Conservation (phyloP, 2,113 vertebrate genomes). For the Desmodus rotundus region DNA sequence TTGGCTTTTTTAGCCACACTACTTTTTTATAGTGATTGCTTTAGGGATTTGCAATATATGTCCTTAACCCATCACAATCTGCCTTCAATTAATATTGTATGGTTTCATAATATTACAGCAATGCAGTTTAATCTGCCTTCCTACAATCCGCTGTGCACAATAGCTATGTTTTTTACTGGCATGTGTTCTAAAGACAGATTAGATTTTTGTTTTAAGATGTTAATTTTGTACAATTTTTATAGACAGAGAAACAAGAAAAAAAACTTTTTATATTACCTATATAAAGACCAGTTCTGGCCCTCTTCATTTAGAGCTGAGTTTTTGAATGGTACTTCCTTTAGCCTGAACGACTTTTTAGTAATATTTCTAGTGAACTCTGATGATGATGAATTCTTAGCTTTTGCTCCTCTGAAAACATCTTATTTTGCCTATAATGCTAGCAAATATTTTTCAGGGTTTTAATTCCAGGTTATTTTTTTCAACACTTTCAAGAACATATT, state of each 20-base stretch:
- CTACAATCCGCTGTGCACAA: not conserved
- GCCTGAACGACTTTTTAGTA: not conserved
- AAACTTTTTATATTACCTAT: not conserved
- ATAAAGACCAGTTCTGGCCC: not conserved
- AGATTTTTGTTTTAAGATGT: not conserved
- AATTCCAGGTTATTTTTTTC: not conserved
- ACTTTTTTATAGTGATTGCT: not conserved
- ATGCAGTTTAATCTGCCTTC: not conserved
- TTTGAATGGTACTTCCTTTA: not conserved
- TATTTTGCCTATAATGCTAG: not conserved
- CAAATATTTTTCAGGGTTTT: not conserved
- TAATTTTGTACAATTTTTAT: not conserved
- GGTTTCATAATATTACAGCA: not conserved
- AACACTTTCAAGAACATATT: not conserved
- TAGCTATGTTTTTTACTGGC: not conserved
- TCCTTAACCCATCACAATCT: not conserved
- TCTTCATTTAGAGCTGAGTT: not conserved
- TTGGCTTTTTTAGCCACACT: not conserved
- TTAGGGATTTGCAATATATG: not conserved
- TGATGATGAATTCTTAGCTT: not conserved
- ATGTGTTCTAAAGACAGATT: not conserved
- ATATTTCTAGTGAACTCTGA: not conserved
- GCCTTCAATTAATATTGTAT: not conserved
- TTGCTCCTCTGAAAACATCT: not conserved
- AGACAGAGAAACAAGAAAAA: not conserved